Base-by-base conservation (phyloP, 2,888 invertebrate species). In the Terebella lapidaria region DNA sequence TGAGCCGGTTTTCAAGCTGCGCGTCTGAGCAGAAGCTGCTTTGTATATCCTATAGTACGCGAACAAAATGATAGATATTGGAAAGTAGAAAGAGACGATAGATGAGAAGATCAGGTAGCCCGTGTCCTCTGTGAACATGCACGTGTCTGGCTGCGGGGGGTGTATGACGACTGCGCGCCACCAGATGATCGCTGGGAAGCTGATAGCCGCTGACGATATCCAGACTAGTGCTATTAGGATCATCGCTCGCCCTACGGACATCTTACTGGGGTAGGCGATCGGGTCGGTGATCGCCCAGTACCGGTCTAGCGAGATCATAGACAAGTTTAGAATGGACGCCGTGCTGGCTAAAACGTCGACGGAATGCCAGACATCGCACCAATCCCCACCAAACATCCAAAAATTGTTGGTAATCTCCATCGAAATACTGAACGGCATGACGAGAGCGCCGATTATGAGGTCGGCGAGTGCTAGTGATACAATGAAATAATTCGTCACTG, bases 281-380 rank as follows among this genome's bases (percentile, higher is more conserved):
- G 99, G 97, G 82, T 97, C 95, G 18, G 94, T 95, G 65, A 97
- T 97, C 52, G 97, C 97, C 95, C 96, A 95, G 81, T 97, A 99
- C 22, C 95, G 87, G 80, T 96, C 96, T 72, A 96, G 80, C 0
- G 94, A 93, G 73, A 96, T 99, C 29, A 97, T 94, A 82, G 97
- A 97, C 58, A 99, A 84, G 82, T 97, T 97, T 56, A 97, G 85
- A 72, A 99, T 99, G 15, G 95, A 95, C 3, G 96, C 96, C 0
- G 99, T 97, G 72, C 94, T 94, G 72, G 95, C 96, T 1, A 97
- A 85, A 1, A 99, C 97, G 78, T 99, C 97, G 66, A 97, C 81
- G 0, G 95, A 95, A 58, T 95, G 87, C 95, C 97, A 99, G 25
- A 95, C 87, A 77, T 99, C 97, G 80, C 97, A 99, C 92, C 94